Conservation (phyloP, 1,140 invertebrate genomes). For the Conus ventricosus region DNA sequence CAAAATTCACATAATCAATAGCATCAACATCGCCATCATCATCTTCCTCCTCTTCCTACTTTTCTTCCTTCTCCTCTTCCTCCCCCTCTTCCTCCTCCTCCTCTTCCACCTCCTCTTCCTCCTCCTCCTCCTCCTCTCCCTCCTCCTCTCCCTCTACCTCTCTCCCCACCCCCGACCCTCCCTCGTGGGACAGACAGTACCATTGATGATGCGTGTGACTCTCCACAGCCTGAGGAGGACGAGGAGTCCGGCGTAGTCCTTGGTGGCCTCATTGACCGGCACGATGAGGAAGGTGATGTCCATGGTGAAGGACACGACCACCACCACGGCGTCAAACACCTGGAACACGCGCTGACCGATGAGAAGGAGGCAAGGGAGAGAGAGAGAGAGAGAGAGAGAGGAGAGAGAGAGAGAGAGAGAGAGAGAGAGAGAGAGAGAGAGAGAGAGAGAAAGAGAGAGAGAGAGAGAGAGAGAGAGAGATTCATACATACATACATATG, state of each 20-base stretch:
- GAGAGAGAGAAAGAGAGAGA: background rate
- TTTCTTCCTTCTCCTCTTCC: background rate
- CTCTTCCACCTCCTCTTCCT: too few relatives aligned
- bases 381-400: background rate
- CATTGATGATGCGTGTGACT: constrained; percentile 71
- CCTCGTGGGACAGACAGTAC: constrained; percentile 40
- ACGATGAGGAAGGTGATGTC: constrained; percentile 64
- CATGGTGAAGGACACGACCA: constrained; percentile 69
- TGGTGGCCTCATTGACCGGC: constrained; percentile 51
- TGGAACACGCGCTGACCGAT: constrained; percentile 21
- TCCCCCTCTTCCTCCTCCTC: too few relatives aligned
- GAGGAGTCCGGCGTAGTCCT: constrained; percentile 61
- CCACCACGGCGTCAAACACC: constrained; percentile 72
- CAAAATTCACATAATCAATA: constrained; percentile 81
- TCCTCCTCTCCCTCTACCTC: background rate
- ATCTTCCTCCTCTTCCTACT: constrained; percentile 91
- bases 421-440: background rate
- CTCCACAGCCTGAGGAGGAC: constrained; percentile 70
- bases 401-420: background rate
- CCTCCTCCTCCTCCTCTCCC: background rate
- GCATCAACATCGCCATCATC: constrained; percentile 80
- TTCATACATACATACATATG: too few relatives aligned
- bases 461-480: too few relatives aligned
- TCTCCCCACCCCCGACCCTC: background rate
- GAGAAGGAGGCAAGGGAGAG: background rate